Evolutionary conservation across 2,797 vertebrate genomes (phyloP).

Genomic region (Chiroxiphia lanceolata): DNA sequence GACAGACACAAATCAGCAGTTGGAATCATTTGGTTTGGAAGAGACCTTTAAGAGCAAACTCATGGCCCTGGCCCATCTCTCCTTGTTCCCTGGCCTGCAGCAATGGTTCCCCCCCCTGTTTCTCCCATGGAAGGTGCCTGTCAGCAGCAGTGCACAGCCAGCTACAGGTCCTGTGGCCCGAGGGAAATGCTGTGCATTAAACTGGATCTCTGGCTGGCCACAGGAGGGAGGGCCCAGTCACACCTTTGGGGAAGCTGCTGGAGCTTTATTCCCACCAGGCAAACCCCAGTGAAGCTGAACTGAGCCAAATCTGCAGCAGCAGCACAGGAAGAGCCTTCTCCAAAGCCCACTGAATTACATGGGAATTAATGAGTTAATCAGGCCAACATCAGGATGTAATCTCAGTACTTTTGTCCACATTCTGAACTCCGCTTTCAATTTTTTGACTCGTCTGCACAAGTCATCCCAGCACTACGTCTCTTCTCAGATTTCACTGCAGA

Average conservation of each 20-base stretch:
- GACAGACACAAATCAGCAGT: background rate
- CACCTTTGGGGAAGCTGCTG: background rate
- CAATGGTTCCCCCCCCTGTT: background rate
- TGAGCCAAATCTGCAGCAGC: background rate
- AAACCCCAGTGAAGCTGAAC: background rate
- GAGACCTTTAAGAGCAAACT: background rate
- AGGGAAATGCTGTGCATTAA: background rate
- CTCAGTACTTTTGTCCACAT: background rate
- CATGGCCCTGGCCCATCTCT: background rate
- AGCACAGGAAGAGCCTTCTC: background rate
- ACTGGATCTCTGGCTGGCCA: background rate
- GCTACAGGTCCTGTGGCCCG: background rate
- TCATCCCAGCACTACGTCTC: no score
- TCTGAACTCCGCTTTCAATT: background rate
- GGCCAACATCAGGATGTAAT: background rate
- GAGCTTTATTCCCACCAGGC: background rate
- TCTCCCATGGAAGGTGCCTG: background rate
- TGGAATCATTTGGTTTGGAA: background rate
- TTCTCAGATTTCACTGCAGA: background rate
- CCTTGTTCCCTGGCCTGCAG: background rate
- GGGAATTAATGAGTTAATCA: background rate
- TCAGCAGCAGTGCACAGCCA: background rate
- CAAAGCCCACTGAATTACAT: rapidly evolving
- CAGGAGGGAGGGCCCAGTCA: background rate
- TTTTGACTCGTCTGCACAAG: background rate